Base-by-base conservation (phyloP, 2,888 invertebrate genomes). In the Ormia ochracea region DNA sequence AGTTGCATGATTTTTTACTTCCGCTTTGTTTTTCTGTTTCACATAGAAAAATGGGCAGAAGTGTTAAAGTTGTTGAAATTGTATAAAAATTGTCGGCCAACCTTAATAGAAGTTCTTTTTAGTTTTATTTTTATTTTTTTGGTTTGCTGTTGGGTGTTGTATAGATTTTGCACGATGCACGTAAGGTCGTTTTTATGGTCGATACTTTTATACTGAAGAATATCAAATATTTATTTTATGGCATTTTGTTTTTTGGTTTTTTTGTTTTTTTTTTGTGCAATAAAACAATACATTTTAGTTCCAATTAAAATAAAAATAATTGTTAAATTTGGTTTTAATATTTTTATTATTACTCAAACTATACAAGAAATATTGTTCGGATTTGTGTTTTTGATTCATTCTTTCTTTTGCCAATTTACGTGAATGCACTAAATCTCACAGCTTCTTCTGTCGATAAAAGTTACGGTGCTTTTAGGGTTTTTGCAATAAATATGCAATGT, bases 51-150 rank as follows among this genome's bases (percentile, higher is more conserved):
- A 56, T 52, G 61, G 43, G 19, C 69, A 58, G 59, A 75, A 70
- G 70, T 75, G 66, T 75, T 75, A 54, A 75, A 70, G 75, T 79
- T 66, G 63, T 66, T 70, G 45, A 68, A 75, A 52, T 36, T 36
- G 28, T 61, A 59, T 68, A 75, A 59, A 75, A 75, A 68, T 23
- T 52, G 31, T 43, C 54, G 52, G 52, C 52, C 61, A 61, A 61
- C 28, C 26, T 68, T 68, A 52, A 52, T 54, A 54, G 26, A 43
- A 61, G 43, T 58, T 48, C n/a, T n/a, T n/a, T n/a, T n/a, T n/a
- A n/a, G n/a, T n/a, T n/a, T n/a, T n/a, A n/a, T n/a, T n/a, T n/a
- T n/a, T n/a, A n/a, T n/a, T n/a, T n/a, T n/a, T n/a, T n/a, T n/a
- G n/a, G n/a, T 14, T 9, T 10, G 23, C 6, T 14, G 7, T 38